Evolutionary conservation across 2,797 vertebrate species (phyloP), one percentile per base, ranked within the genome.

Genomic region (Taenioides sp.): DNA sequence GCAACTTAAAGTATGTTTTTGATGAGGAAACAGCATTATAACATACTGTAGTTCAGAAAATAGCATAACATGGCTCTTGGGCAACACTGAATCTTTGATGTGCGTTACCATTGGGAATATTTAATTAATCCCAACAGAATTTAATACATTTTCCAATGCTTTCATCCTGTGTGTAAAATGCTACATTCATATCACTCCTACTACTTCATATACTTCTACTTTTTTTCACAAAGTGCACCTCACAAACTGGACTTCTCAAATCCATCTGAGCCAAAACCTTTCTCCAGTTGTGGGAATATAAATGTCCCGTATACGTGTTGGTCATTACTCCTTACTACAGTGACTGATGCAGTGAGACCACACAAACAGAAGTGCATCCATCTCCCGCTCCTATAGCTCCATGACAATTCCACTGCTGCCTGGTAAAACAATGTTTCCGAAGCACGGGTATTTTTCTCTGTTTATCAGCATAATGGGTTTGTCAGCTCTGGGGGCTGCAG

Each of bases 351-450:
- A 63, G 47, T 70, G 57, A 0, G 22, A 25, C 1, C 17, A 25
- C 65, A 57, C 18, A 40, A 28, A 65, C 22, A 63, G 70, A 64
- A 80, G 65, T 69, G 61, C 78, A 75, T 67, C 23, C 31, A 72
- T 2, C 67, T 78, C 23, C 76, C 80, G 71, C 70, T 84, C 84
- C 62, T 62, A 57, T 49, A 66, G 71, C 4, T 65, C 25, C 59
- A 4, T 31, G 16, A 61, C 43, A 62, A 74, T 27, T 31, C 58
- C 73, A 64, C 77, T 37, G 34, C 34, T 84, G 65, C 52, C 76
- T 3, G 22, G 27, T 22, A 50, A 20, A 17, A 25, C 60, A 2
- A 27, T 72, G 17, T 68, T 65, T 71, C 67, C 57, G 74, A 5
- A 3, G 25, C 55, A 72, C 6, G 49, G 40, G 12, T 27, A 65